phyloP scores from a whole-genome alignment of 2,888 invertebrate genomes.

The Oligia strigilis region DNA sequence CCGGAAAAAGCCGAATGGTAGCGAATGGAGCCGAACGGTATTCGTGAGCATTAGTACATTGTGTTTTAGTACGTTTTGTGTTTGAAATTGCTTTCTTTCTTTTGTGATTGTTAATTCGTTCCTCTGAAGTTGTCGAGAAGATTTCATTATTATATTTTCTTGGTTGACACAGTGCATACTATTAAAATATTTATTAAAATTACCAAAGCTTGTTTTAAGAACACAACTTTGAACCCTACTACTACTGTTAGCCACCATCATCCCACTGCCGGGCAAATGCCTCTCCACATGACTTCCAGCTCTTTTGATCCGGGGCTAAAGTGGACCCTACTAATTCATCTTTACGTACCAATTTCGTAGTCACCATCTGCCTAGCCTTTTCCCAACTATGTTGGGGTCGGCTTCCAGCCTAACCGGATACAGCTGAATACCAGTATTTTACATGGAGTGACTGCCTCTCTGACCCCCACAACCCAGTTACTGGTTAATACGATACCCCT shows the following conservation, averaged over 20 bases:
- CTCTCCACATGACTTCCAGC: neutral
- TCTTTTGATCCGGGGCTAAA: neutral
- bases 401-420: too few relatives aligned
- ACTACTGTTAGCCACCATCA: neutral
- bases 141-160: neutral
- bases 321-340: neutral
- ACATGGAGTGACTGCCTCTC: too few relatives aligned
- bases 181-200: neutral
- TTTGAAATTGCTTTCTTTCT: neutral
- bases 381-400: too few relatives aligned
- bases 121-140: neutral
- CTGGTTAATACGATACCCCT: too few relatives aligned
- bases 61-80: neutral
- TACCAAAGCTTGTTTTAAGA: neutral
- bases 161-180: neutral
- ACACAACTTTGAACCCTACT: neutral
- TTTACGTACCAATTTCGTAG: neutral
- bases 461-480: too few relatives aligned
- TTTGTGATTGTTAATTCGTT: neutral
- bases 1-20: conserved; percentile 34
- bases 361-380: too few relatives aligned
- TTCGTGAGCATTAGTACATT: neutral
- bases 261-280: neutral
- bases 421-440: too few relatives aligned
- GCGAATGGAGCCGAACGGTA: conserved; percentile 23